phyloP scores from a whole-genome alignment of 2,797 vertebrate genomes.

The Sebastes iracundus region DNA sequence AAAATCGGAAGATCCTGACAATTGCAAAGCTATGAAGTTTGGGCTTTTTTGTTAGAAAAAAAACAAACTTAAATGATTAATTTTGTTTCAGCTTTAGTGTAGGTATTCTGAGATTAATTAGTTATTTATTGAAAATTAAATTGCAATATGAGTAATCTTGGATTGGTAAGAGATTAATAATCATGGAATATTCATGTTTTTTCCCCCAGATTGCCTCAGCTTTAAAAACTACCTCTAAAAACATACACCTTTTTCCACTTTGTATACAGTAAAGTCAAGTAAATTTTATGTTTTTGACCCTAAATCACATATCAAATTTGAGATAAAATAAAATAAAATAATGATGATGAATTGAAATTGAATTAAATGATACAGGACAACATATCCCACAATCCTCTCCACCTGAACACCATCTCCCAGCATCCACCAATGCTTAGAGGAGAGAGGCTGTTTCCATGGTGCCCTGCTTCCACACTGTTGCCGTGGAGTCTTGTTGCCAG shows the following conservation, averaged over 20 bases:
- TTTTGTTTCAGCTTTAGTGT: background rate
- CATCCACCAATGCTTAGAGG: slow-evolving; percentile 25
- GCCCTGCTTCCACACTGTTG: slow-evolving; percentile 62
- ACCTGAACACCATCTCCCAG: slow-evolving; percentile 58
- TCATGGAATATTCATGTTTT: background rate
- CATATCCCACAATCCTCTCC: slow-evolving; percentile 18
- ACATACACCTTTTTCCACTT: background rate
- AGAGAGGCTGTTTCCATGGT: slow-evolving; percentile 75
- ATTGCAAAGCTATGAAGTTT: background rate
- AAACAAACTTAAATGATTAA: background rate
- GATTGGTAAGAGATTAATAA: background rate
- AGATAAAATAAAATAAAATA: background rate
- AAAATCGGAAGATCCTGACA: background rate
- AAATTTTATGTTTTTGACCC: background rate
- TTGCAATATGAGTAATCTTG: background rate
- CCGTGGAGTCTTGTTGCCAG: slow-evolving; percentile 71
- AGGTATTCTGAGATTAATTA: background rate
- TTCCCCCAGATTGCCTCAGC: background rate
- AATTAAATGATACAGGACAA: background rate
- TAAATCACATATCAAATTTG: background rate
- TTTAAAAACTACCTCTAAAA: background rate
- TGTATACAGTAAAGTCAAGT: background rate
- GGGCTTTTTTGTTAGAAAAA: background rate
- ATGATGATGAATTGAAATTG: background rate
- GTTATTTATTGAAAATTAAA: background rate